Percentiles rank a stretch among this genome's conserved stretches.
phyloP scores from a whole-genome alignment of 1,140 invertebrate genomes.

The Drosophila carrolli region DNA sequence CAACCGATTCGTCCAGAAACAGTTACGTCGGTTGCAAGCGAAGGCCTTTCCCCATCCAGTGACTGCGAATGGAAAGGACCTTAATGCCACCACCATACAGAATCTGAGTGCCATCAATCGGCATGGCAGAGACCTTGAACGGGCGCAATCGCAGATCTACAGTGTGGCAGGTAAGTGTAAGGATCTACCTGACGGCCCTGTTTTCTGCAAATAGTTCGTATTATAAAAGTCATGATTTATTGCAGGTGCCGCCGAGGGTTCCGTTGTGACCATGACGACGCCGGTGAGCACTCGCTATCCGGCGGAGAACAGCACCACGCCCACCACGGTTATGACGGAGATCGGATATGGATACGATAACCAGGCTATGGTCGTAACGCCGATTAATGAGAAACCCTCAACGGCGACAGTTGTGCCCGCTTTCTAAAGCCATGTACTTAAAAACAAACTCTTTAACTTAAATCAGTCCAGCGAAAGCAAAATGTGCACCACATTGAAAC shows the following conservation, averaged over 20 bases:
- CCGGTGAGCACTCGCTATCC: conserved; percentile 81
- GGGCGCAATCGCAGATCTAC: conserved; percentile 76
- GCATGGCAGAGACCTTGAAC: conserved; percentile 65
- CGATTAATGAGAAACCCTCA: conserved; percentile 69
- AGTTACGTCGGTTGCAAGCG: conserved; percentile 35
- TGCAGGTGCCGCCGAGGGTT: conserved; percentile 74
- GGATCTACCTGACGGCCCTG: conserved; percentile 50
- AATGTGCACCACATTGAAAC: conserved; percentile 76
- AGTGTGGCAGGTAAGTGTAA: conserved; percentile 77
- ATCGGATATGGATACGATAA: conserved; percentile 81
- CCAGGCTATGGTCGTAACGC: conserved; percentile 77
- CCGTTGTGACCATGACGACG: conserved; percentile 76
- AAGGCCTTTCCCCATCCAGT: conserved; percentile 44
- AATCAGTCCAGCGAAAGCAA: conserved; percentile 32
- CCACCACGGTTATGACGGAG: conserved; percentile 70
- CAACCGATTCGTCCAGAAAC: conserved; percentile 42
- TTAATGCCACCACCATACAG: conserved; percentile 76
- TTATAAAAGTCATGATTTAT: conserved; percentile 25
- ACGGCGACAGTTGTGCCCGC: conserved; percentile 16
- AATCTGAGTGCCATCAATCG: conserved; percentile 77
- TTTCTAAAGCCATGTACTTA: conserved; percentile 52
- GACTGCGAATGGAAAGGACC: conserved; percentile 68
- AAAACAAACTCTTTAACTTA: conserved; percentile 1
- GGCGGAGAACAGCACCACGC: conserved; percentile 79
- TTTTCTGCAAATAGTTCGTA: neutral